Evolutionary conservation across 2,797 vertebrate species (phyloP).

Genomic region (Poeciliopsis gracilis): DNA sequence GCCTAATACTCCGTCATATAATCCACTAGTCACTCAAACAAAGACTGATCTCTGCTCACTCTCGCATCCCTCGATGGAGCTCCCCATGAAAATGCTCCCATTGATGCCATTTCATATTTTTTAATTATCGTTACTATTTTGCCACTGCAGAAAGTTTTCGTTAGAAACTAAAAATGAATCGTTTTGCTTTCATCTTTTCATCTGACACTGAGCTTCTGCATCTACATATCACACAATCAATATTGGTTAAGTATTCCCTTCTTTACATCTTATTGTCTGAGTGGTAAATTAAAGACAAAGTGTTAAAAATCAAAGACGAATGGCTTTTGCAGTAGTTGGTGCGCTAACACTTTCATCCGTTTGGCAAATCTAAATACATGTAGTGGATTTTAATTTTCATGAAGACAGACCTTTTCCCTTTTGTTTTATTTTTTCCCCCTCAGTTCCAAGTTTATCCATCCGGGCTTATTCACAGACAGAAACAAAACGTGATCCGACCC

Average conservation of each 20-base stretch:
- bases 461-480: slow-evolving; percentile 24
- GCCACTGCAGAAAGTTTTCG: background rate
- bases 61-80: background rate
- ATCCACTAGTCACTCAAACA: background rate
- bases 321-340: background rate
- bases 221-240: background rate
- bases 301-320: background rate
- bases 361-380: background rate
- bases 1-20: no score
- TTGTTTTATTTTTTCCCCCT: background rate
- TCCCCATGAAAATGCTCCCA: background rate
- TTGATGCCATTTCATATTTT: background rate
- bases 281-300: background rate
- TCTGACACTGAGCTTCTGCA: background rate
- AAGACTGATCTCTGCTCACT: background rate
- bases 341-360: background rate
- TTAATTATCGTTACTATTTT: background rate
- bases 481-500: slow-evolving; percentile 22
- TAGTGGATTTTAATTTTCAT: slow-evolving; percentile 1
- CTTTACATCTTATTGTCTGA: background rate
- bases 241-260: background rate
- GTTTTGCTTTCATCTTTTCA: background rate
- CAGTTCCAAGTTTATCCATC: background rate
- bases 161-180: background rate
- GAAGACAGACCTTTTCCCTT: background rate